phyloP scores from a whole-genome alignment of 2,888 invertebrate species.

The Macaria notata region DNA sequence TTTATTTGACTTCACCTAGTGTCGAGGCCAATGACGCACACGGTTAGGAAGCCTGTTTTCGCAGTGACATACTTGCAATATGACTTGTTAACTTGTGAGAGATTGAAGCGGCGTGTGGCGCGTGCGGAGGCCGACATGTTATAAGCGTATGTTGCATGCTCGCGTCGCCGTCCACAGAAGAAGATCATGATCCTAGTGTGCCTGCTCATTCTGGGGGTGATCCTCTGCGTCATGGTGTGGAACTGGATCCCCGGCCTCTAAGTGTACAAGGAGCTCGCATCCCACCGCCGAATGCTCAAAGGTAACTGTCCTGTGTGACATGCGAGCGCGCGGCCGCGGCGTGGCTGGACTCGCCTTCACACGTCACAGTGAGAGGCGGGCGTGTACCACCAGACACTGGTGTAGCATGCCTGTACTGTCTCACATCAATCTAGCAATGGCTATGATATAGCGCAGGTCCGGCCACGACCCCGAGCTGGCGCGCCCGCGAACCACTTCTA shows the following conservation, averaged over 20 bases:
- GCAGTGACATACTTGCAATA: constrained; percentile 15
- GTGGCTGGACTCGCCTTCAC: constrained; percentile 23
- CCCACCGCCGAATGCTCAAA: constrained; percentile 65
- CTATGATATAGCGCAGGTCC: constrained; percentile 7
- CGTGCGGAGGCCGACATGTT: constrained; percentile 43
- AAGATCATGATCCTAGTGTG: constrained; percentile 96
- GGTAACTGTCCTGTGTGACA: constrained; percentile 54
- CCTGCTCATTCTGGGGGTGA: constrained; percentile 91
- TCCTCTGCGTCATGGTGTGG: constrained; percentile 87
- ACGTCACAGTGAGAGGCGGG: not conserved
- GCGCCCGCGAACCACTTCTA: constrained; percentile 58
- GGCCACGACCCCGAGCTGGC: constrained; percentile 34
- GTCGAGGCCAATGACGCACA: constrained; percentile 75
- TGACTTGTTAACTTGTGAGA: constrained; percentile 31
- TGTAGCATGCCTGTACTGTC: too few relatives aligned
- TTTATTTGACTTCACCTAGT: constrained; percentile 51
- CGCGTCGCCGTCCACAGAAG: constrained; percentile 85
- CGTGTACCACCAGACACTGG: too few relatives aligned
- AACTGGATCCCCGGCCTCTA: constrained; percentile 46
- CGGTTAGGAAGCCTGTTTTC: constrained; percentile 38
- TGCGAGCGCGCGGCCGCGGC: constrained; percentile 49
- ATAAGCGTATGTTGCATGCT: constrained; percentile 78
- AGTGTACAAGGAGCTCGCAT: constrained; percentile 60
- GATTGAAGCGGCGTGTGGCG: constrained; percentile 41
- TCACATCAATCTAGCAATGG: not conserved